These are phyloP conservation scores for Gymnobelideus leadbeateri DNA, from an alignment of 2,113 vertebrate species.

Conservation along the genomic window DNA sequence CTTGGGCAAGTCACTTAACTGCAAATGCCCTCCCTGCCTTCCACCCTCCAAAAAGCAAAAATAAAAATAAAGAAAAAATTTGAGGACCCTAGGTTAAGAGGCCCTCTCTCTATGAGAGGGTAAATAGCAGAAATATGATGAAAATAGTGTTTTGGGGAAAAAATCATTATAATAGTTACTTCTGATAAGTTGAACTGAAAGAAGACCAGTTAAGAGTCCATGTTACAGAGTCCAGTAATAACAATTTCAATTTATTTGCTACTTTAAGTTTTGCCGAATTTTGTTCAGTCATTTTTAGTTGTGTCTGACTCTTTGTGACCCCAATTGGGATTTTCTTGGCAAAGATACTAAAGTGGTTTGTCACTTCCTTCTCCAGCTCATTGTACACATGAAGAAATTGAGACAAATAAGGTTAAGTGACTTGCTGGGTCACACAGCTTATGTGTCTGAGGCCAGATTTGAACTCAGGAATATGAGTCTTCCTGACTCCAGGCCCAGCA, in stretches of 20 bases:
- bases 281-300: neutral
- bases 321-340: neutral
- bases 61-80: too few species aligned
- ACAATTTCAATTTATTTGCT: neutral
- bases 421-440: neutral
- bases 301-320: neutral
- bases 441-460: neutral
- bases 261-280: neutral
- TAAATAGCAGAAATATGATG: neutral
- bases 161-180: too few species aligned
- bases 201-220: neutral
- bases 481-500: too few species aligned
- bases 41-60: too few species aligned
- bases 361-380: neutral
- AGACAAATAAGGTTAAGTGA: neutral
- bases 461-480: too few species aligned
- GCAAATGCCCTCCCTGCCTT: too few species aligned
- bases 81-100: neutral
- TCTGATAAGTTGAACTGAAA: too few species aligned
- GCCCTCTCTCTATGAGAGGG: rapidly evolving
- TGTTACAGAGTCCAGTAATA: neutral
- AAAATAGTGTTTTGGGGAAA: neutral
- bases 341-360: neutral
- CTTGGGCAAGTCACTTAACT: too few species aligned
- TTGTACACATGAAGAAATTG: neutral